phyloP scores from a whole-genome alignment of 2,113 vertebrate genomes.

The Oryzias woworae region DNA sequence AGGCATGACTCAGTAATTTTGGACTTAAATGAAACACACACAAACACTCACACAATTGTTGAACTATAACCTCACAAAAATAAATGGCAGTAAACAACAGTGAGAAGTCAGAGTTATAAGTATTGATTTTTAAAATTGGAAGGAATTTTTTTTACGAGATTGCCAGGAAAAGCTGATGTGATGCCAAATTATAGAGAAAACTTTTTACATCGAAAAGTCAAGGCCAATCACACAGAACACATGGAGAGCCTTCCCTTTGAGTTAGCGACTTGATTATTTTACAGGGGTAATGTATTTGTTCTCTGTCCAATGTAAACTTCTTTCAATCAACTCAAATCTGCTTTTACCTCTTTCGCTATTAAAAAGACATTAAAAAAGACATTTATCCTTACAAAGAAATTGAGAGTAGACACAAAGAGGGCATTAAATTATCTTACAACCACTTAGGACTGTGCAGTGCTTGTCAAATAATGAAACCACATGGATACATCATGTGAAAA shows the following conservation, averaged over 20 bases:
- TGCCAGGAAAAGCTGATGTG: no score
- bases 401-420: constrained; percentile 21
- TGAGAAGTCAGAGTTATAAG: neutral
- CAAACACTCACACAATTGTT: constrained; percentile 32
- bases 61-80: constrained; percentile 24
- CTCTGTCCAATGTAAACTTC: constrained; percentile 45
- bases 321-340: constrained; percentile 13
- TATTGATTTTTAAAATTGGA: no score
- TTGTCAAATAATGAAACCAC: constrained; percentile 42
- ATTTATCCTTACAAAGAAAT: constrained; percentile 46
- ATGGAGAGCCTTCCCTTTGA: constrained; percentile 5
- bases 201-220: neutral
- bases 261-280: constrained; percentile 21
- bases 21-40: constrained; percentile 55
- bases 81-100: neutral
- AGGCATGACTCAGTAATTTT: constrained; percentile 9
- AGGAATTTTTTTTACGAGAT: no score
- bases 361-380: constrained; percentile 63
- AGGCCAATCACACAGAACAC: constrained; percentile 1
- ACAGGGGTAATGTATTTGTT: constrained; percentile 26
- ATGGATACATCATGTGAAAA: constrained; percentile 13
- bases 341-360: constrained; percentile 36
- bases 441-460: constrained; percentile 21
- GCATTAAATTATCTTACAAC: constrained; percentile 22
- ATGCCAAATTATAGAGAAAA: no score